A percentile compares a stretch with the other conserved stretches of the same genome.
Conservation (phyloP, 2,888 invertebrate genomes). For the Rhagium mordax region DNA sequence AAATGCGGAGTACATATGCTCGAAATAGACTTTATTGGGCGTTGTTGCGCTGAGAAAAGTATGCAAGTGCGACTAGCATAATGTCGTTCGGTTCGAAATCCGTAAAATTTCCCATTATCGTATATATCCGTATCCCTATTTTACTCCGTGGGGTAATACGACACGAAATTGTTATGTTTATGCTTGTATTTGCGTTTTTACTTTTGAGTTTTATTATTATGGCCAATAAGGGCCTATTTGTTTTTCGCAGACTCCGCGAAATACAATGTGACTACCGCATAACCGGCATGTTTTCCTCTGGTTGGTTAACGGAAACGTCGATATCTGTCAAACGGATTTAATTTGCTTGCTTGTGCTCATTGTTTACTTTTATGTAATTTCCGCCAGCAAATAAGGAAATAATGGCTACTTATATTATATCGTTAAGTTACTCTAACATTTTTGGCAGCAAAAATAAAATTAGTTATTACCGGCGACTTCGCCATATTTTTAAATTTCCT, state of each 20-base stretch:
- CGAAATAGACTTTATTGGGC: constrained; percentile 14
- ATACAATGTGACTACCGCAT: constrained; percentile 21
- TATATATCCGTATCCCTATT: constrained; percentile 49
- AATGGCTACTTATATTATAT: no score
- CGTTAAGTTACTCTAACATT: no score
- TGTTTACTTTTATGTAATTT: background rate
- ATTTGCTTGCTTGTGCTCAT: background rate
- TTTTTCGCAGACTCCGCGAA: constrained; percentile 40
- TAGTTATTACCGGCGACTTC: background rate
- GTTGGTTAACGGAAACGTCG: background rate
- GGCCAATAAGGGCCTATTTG: constrained; percentile 48
- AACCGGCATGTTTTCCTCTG: background rate
- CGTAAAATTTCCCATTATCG: constrained; percentile 52
- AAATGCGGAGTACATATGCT: background rate
- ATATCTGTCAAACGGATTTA: background rate
- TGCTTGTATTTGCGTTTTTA: constrained; percentile 51
- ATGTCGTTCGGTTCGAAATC: constrained; percentile 25
- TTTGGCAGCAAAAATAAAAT: no score
- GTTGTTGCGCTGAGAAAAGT: constrained; percentile 2
- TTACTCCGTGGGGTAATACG: constrained; percentile 47
- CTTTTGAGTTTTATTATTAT: constrained; percentile 53
- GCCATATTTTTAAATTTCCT: background rate
- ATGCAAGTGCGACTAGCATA: constrained; percentile 2
- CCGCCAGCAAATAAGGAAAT: no score
- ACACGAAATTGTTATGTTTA: constrained; percentile 53